Conservation (phyloP, 2,888 invertebrate genomes). For the Hoplodrina ambigua region DNA sequence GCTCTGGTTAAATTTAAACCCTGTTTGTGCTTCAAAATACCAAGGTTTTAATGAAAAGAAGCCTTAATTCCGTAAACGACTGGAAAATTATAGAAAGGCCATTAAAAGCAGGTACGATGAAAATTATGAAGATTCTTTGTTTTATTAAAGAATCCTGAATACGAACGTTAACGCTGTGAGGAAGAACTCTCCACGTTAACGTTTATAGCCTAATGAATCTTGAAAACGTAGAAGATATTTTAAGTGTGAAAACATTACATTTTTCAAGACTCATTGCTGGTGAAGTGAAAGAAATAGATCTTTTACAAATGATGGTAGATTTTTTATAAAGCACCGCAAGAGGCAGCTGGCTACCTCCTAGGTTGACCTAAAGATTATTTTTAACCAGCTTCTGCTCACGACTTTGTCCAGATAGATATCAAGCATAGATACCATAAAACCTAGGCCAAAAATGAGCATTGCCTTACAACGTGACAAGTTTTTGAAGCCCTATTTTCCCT, state of each 20-base stretch:
- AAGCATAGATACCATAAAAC: too few species aligned
- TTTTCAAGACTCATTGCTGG: neutral
- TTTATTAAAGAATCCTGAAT: slow-evolving; percentile 18
- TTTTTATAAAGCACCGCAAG: too few species aligned
- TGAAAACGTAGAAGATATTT: neutral
- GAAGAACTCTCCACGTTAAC: slow-evolving; percentile 3
- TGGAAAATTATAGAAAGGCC: slow-evolving; percentile 16
- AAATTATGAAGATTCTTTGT: slow-evolving; percentile 30
- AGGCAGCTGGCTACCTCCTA: too few species aligned
- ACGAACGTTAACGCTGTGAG: slow-evolving; percentile 1
- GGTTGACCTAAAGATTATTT: too few species aligned
- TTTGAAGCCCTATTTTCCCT: too few species aligned
- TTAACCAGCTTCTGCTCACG: too few species aligned
- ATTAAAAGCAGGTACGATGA: slow-evolving; percentile 23
- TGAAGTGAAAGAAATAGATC: neutral
- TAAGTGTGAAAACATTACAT: neutral
- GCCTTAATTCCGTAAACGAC: neutral
- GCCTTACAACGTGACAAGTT: too few species aligned
- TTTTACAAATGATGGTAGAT: neutral
- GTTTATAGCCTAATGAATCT: slow-evolving; percentile 24
- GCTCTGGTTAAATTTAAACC: neutral
- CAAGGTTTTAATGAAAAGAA: neutral
- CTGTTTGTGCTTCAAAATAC: neutral
- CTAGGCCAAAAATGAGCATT: too few species aligned
- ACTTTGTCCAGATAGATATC: too few species aligned